Conservation (phyloP, 2,113 vertebrate genomes). For the Pontoporia blainvillei region DNA sequence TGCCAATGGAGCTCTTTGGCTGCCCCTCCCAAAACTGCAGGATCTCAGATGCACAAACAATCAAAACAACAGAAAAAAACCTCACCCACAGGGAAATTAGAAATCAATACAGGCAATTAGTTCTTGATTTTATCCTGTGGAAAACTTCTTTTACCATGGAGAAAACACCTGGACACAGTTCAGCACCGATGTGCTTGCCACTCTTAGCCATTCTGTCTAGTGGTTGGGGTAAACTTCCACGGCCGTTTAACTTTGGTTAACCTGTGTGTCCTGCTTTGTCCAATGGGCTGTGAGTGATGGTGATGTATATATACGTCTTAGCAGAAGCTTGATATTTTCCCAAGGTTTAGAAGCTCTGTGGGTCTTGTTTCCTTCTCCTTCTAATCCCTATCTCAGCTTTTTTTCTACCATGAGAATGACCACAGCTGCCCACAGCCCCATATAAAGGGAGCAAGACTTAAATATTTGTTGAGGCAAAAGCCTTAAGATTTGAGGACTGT, state of each 20-base stretch:
- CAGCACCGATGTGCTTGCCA: too few species aligned
- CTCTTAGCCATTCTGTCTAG: background rate
- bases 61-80: background rate
- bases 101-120: background rate
- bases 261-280: background rate
- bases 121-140: background rate
- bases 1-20: too few species aligned
- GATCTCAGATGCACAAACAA: background rate
- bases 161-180: background rate
- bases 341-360: background rate
- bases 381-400: background rate
- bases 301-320: too few species aligned
- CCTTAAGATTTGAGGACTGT: background rate
- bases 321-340: background rate
- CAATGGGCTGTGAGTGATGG: background rate
- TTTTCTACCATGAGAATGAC: background rate
- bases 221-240: background rate
- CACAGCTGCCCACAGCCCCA: background rate
- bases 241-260: background rate
- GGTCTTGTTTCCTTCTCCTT: background rate
- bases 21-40: fast-evolving
- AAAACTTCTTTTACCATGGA: background rate
- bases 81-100: background rate
- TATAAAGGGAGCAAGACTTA: background rate
- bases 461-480: background rate